These are phyloP conservation scores for Brachyopa scutellaris DNA, from an alignment of 2,888 invertebrate genomes.

Conservation along the genomic window DNA sequence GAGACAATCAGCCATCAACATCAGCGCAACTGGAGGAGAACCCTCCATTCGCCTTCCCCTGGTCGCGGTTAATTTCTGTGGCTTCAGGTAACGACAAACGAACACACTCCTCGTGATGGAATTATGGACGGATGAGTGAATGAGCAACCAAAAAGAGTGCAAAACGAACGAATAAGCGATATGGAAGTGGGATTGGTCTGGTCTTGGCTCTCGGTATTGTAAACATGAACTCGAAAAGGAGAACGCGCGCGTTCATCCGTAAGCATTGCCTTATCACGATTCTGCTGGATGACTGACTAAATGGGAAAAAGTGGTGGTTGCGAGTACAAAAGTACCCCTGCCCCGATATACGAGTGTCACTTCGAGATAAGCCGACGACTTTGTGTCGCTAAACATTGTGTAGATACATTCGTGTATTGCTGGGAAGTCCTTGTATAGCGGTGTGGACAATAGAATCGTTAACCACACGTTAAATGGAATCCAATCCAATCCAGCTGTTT, in stretches of 20 bases:
- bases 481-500: constrained; percentile 40
- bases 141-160: constrained; percentile 10
- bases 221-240: not conserved
- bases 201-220: constrained; percentile 3
- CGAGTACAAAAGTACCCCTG: no score
- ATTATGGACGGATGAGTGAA: constrained; percentile 18
- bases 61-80: constrained; percentile 1
- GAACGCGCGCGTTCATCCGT: constrained; percentile 56
- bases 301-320: constrained; percentile 35
- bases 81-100: constrained; percentile 34
- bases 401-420: constrained; percentile 6
- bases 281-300: constrained; percentile 21
- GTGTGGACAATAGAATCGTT: constrained; percentile 47
- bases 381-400: constrained; percentile 27
- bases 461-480: constrained; percentile 51
- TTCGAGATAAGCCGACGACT: constrained; percentile 49
- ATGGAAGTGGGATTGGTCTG: constrained; percentile 37
- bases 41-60: constrained; percentile 10
- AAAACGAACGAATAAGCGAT: not conserved
- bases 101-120: constrained; percentile 23
- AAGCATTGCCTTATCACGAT: constrained; percentile 65
- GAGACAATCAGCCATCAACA: constrained; percentile 50
- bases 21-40: constrained; percentile 6
- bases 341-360: constrained; percentile 44
- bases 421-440: constrained; percentile 1